These are phyloP conservation scores for Oxyruncus cristatus DNA, from an alignment of 2,113 vertebrate genomes.

Conservation along the genomic window DNA sequence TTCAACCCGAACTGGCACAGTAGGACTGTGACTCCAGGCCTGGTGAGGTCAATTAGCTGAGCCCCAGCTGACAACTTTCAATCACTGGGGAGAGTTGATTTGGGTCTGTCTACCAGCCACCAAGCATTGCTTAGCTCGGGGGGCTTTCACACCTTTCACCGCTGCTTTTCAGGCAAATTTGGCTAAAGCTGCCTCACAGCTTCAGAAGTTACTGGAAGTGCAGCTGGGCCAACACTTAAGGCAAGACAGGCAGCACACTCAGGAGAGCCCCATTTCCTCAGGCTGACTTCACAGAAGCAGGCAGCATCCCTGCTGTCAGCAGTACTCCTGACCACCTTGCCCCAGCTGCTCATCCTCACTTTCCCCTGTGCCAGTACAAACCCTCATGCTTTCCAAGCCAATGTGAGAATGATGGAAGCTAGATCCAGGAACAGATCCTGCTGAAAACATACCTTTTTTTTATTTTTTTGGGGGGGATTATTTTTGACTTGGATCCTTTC, in stretches of 20 bases:
- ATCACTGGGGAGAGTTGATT: not conserved
- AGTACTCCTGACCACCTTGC: not conserved
- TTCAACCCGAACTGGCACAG: not conserved
- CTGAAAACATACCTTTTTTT: not conserved
- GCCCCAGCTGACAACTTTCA: not conserved
- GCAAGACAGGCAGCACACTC: not conserved
- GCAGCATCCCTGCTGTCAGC: not conserved
- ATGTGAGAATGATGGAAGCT: not conserved
- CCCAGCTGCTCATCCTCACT: not conserved
- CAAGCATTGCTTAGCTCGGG: not conserved
- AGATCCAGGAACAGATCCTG: constrained; percentile 36
- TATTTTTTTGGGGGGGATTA: not conserved
- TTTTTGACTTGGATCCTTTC: constrained; percentile 56
- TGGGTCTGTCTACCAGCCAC: not conserved
- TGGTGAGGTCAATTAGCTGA: not conserved
- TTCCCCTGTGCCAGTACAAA: not conserved
- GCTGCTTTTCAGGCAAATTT: not conserved
- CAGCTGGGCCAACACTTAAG: accelerated
- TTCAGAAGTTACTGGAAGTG: not conserved
- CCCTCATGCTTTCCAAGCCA: not conserved
- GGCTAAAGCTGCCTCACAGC: not conserved
- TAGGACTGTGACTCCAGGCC: not conserved
- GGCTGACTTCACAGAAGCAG: not conserved
- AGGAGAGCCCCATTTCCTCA: not conserved
- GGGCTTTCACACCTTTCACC: not conserved